phyloP scores from a whole-genome alignment of 2,797 vertebrate genomes.

The Cygnus olor region DNA sequence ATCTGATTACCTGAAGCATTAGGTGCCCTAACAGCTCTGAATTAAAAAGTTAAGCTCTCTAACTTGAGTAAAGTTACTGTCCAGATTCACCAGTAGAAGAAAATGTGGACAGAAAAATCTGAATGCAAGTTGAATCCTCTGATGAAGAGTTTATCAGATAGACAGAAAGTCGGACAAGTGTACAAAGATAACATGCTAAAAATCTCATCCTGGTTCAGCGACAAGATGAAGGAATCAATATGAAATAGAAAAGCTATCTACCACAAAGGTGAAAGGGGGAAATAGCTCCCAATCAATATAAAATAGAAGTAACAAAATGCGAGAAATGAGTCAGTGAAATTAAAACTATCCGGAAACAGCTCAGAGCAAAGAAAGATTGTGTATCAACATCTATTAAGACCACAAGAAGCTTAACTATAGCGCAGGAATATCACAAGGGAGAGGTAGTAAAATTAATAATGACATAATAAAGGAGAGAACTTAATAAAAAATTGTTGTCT shows the following conservation, averaged over 20 bases:
- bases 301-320: background rate
- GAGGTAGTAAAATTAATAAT: background rate
- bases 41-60: background rate
- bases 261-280: background rate
- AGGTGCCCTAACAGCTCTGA: background rate
- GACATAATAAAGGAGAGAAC: background rate
- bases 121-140: background rate
- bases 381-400: background rate
- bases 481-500: background rate
- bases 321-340: slow-evolving; percentile 5
- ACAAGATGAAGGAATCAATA: background rate
- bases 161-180: background rate
- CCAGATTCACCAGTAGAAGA: background rate
- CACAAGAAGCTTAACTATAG: background rate
- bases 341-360: background rate
- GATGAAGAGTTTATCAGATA: background rate
- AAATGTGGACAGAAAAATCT: background rate
- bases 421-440: background rate
- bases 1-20: background rate
- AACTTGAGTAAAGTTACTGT: background rate
- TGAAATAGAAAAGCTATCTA: background rate
- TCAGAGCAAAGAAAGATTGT: background rate
- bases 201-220: background rate
- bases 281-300: background rate
- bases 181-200: background rate